These are phyloP conservation scores for Littorina saxatilis DNA, from an alignment of 1,140 invertebrate species.

Conservation along the genomic window DNA sequence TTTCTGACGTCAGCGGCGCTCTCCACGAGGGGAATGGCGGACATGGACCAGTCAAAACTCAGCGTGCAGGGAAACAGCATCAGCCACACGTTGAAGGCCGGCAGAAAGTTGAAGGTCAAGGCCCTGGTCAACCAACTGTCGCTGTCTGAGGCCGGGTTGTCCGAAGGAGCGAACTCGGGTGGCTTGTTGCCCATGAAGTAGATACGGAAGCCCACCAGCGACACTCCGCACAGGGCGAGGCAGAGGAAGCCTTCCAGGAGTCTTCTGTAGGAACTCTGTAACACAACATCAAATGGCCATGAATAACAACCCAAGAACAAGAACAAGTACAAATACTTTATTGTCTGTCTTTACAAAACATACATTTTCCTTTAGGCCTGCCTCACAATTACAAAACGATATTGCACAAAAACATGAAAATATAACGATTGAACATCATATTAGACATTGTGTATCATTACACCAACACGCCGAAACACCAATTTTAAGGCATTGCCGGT, in stretches of 20 bases:
- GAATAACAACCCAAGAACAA: too few species aligned
- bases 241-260: slow-evolving; percentile 83
- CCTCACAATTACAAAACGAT: too few species aligned
- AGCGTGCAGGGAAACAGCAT: slow-evolving; percentile 91
- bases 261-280: slow-evolving; percentile 27
- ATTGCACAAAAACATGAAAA: too few species aligned
- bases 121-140: slow-evolving; percentile 86
- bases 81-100: slow-evolving; percentile 92
- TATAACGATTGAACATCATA: too few species aligned
- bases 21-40: slow-evolving; percentile 92
- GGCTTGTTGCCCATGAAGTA: slow-evolving; percentile 96
- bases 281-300: background rate
- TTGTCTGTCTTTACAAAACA: too few species aligned
- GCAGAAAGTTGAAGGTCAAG: slow-evolving; percentile 93
- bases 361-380: too few species aligned
- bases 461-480: too few species aligned
- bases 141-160: slow-evolving; percentile 79
- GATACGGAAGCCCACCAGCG: slow-evolving; percentile 84
- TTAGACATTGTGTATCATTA: too few species aligned
- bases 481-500: too few species aligned
- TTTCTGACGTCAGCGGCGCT: slow-evolving; percentile 89
- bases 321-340: too few species aligned
- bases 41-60: slow-evolving; percentile 99
- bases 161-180: slow-evolving; percentile 93
- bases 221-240: slow-evolving; percentile 84